Evolutionary conservation across 2,888 invertebrate species (phyloP).

Genomic region (Serripes groenlandicus): DNA sequence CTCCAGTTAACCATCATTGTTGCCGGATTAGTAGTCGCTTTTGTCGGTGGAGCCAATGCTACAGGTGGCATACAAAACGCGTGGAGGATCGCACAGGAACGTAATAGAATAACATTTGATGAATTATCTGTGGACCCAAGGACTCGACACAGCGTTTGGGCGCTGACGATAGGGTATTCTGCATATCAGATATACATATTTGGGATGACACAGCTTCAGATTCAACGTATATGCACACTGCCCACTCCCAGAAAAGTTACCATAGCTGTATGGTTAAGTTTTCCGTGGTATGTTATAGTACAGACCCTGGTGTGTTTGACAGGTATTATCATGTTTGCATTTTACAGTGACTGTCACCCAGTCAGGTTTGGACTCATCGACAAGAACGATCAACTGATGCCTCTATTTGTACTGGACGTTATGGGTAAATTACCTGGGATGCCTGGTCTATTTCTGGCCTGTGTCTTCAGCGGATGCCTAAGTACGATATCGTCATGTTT

Average conservation of each 20-base stretch:
- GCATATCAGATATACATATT: not conserved
- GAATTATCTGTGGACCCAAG: constrained; percentile 6
- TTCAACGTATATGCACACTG: constrained; percentile 11
- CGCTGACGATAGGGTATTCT: not conserved
- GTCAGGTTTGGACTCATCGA: constrained; percentile 1
- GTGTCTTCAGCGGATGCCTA: constrained; percentile 97
- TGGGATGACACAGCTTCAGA: constrained; percentile 2
- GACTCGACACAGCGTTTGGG: constrained; percentile 11
- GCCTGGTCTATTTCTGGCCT: constrained; percentile 96
- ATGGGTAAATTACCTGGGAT: constrained; percentile 92
- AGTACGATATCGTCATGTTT: constrained; percentile 87
- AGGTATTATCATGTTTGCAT: constrained; percentile 53
- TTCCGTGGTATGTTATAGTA: constrained; percentile 4
- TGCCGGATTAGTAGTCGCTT: not conserved
- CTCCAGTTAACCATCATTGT: constrained; percentile 9
- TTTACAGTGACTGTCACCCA: constrained; percentile 45
- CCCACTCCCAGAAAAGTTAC: not conserved
- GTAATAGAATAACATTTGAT: not conserved
- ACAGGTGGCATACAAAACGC: constrained; percentile 9
- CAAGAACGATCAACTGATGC: constrained; percentile 90
- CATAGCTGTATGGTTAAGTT: constrained; percentile 11
- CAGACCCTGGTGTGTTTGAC: constrained; percentile 25
- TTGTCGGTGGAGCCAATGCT: not conserved
- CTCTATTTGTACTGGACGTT: constrained; percentile 94
- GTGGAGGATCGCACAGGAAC: constrained; percentile 4